These are phyloP conservation scores for Acanthopleura granulata DNA, from an alignment of 2,888 invertebrate species.

Conservation along the genomic window DNA sequence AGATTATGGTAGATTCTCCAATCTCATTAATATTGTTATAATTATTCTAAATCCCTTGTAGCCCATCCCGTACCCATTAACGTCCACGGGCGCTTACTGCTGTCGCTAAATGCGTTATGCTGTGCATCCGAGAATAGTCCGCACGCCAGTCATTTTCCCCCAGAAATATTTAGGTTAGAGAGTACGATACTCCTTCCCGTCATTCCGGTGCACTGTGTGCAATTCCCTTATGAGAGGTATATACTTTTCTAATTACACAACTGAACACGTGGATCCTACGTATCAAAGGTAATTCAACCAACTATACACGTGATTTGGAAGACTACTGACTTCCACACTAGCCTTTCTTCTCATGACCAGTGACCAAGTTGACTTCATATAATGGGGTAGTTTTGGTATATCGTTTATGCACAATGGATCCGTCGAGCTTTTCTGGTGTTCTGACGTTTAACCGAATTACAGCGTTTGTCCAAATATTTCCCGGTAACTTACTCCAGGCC, in stretches of 20 bases:
- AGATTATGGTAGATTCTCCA: not conserved
- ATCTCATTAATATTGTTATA: constrained; percentile 13
- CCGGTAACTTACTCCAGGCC: too few species aligned
- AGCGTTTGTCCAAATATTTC: too few species aligned
- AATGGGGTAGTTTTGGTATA: not conserved
- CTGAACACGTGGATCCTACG: not conserved
- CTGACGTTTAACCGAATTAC: too few species aligned
- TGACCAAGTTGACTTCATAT: not conserved
- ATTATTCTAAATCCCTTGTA: constrained; percentile 18
- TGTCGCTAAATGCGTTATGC: not conserved
- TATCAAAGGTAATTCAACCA: not conserved
- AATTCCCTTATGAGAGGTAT: too few species aligned
- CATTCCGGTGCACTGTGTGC: not conserved
- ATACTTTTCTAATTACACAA: too few species aligned
- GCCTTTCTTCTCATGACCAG: too few species aligned
- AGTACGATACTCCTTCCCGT: not conserved
- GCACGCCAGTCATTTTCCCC: constrained; percentile 1
- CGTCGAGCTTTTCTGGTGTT: too few species aligned
- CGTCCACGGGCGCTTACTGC: not conserved
- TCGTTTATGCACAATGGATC: too few species aligned
- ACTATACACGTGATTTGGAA: too few species aligned
- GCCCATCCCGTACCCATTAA: not conserved
- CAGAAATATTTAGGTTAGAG: too few species aligned
- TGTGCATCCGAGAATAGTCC: not conserved
- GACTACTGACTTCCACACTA: too few species aligned